Evolutionary conservation across 2,797 vertebrate species (phyloP).

Genomic region (Gymnocypris eckloni): DNA sequence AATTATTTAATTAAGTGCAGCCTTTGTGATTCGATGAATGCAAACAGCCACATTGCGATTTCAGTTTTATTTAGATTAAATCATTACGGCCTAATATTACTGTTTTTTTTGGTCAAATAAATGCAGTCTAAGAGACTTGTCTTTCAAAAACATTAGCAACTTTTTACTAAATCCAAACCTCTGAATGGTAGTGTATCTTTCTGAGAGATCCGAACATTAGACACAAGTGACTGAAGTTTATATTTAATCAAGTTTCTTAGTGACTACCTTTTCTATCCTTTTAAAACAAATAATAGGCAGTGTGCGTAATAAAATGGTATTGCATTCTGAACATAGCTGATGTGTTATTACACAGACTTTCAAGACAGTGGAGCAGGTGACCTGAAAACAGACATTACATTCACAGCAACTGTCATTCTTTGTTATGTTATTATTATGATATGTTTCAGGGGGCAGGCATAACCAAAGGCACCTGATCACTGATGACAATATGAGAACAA

Average conservation of each 20-base stretch:
- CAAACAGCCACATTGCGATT: neutral
- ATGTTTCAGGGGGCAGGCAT: conserved; percentile 18
- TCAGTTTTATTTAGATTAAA: neutral
- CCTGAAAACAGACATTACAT: conserved; percentile 6
- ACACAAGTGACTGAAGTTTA: neutral
- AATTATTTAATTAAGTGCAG: neutral
- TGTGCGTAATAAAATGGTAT: neutral
- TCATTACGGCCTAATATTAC: neutral
- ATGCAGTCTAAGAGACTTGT: neutral
- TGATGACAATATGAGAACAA: conserved; percentile 17
- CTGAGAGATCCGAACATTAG: neutral
- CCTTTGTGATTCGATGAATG: neutral
- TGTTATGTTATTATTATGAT: conserved; percentile 17
- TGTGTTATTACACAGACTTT: neutral
- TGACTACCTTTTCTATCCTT: neutral
- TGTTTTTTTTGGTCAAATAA: neutral
- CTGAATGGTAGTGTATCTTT: neutral
- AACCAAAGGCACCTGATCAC: conserved; percentile 31
- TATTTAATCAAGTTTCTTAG: neutral
- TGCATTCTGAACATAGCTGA: neutral
- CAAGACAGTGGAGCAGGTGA: conserved; percentile 21
- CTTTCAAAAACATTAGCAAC: neutral
- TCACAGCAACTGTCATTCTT: neutral
- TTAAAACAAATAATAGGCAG: neutral
- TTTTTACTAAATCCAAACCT: neutral